Base-by-base conservation (phyloP, 2,113 vertebrate genomes). In the Rhegmatorhina hoffmannsi region DNA sequence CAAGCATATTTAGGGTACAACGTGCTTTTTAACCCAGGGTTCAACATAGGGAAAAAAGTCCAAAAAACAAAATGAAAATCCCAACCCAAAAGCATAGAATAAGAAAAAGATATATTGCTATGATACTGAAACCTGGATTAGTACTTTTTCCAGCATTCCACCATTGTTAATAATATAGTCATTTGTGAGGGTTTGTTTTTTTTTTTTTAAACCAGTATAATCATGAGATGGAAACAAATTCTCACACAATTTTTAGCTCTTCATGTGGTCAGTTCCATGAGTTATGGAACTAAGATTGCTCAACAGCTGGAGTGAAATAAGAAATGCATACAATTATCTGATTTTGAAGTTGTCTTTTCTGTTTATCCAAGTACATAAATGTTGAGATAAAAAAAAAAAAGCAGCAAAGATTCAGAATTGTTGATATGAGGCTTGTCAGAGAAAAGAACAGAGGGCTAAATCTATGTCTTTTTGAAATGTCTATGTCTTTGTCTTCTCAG, bases 1-100 rank as follows among this genome's bases (percentile, higher is more conserved):
- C 11, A n/a, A 89, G 70, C 67, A 47, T 95, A 50, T 74, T 92
- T 93, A 92, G 89, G 87, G 80, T 64, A 84, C 25, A 87, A 53
- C 36, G 73, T 43, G 70, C 46, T 94, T 84, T 89, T 67, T 24
- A 56, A 86, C 77, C 29, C 53, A 70, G 29, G 12, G 58, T 76
- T 69, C 70, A 82, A 3, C 13, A 9, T 11, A 5, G 25, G 0
- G 25, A 0, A 1, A 6, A 19, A 56, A 33, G 12, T 14, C 40
- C 13, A 78, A 33, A 31, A 44, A 63, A 40, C 40, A 23, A 62
- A 83, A 49, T 19, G 49, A 55, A 76, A 69, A 33, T 14, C 6
- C 7, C n/a, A 33, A 8, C 16, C 19, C 17, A 44, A 75, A 75
- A 80, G 5, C 2, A 58, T 66, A 56, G 17, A 87, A 40, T 60